A percentile compares a stretch with the other conserved stretches of the same genome.
phyloP scores from a whole-genome alignment of 1,140 invertebrate species.

The Coptotermes formosanus region DNA sequence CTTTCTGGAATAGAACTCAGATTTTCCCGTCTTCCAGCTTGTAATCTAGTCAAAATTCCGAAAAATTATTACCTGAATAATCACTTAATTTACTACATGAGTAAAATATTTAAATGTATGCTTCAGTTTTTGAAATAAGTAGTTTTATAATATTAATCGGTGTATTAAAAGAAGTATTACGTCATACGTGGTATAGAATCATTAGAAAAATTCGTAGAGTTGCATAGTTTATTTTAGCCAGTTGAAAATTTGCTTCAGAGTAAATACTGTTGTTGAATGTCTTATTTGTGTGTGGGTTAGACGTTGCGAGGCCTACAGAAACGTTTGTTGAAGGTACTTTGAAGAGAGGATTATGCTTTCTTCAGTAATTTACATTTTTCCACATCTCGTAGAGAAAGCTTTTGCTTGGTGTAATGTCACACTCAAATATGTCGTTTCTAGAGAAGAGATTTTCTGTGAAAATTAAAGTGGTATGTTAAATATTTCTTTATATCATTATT shows the following conservation, averaged over 20 bases:
- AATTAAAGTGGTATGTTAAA: not conserved
- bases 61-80: too few species aligned
- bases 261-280: not conserved
- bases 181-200: too few species aligned
- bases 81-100: too few species aligned
- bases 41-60: too few species aligned
- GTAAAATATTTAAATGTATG: too few species aligned
- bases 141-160: too few species aligned
- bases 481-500: not conserved
- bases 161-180: too few species aligned
- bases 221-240: not conserved
- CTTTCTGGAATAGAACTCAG: too few species aligned
- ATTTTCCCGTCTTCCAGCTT: too few species aligned
- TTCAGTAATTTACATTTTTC: constrained; percentile 10
- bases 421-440: not conserved
- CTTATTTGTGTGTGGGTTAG: not conserved
- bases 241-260: not conserved
- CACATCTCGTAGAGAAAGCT: not conserved
- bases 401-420: not conserved
- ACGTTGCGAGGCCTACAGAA: not conserved
- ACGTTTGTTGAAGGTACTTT: not conserved
- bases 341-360: not conserved
- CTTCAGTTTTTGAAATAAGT: too few species aligned
- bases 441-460: not conserved
- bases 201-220: not conserved